Evolutionary conservation across 2,797 vertebrate genomes (phyloP), one percentile per base, ranked within the genome.

Genomic region (Hydrolagus colliei): DNA sequence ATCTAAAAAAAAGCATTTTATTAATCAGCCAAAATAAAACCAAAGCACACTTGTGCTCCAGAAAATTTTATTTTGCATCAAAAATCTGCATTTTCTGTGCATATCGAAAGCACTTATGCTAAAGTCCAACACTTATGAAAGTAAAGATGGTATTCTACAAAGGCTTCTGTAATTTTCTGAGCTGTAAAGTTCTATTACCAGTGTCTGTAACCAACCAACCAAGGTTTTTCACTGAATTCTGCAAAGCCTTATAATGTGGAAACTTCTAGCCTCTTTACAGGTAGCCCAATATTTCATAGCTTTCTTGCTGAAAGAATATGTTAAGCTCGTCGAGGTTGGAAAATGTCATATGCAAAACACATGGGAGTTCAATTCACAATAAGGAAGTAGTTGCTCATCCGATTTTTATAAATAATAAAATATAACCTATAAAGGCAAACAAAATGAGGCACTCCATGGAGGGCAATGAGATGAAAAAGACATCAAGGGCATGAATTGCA

Each of bases 341-440:
- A 89, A 73, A 63, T 87, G 87, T 88, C 89, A 88, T 79, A 63
- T 79, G 12, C 27, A 62, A 79, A 65, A 79, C 5, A 63, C 77
- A 79, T 88, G 79, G 12, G 72, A 89, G 88, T 89, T 89, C 72
- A 88, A 76, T 86, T 90, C 89, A 86, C 72, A 89, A 86, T 87
- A 10, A 89, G 78, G 82, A 90, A 90, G 72, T 75, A 88, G 41
- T 88, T 89, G 87, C 77, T 78, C 59, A 63, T 87, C 89, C 88
- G 32, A 88, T 87, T 73, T 90, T 84, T 86, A 88, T 88, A 91
- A 90, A 91, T 89, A 89, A 91, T 82, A 32, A 91, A 90, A 88
- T 41, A 89, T 86, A 90, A 89, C 86, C 75, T 85, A 87, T 72
- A 68, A 88, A 89, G 75, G 89, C 72, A 89, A 90, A 90, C 75